phyloP scores from a whole-genome alignment of 2,113 vertebrate species.

The Entosphenus tridentatus region DNA sequence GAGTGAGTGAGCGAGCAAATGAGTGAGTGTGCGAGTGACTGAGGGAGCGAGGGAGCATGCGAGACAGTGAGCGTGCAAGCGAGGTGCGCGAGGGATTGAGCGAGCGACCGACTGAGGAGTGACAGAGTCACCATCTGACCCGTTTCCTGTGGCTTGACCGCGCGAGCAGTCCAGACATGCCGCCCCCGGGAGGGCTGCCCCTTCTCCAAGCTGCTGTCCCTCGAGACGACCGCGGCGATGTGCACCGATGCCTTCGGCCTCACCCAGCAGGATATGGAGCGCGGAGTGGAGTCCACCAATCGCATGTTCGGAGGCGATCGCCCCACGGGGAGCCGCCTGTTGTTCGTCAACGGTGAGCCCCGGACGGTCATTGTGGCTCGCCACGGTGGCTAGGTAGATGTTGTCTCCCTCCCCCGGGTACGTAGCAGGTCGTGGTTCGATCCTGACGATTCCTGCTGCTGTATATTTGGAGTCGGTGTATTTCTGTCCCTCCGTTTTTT shows the following conservation, averaged over 20 bases:
- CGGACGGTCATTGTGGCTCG: too few species aligned
- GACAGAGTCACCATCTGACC: not conserved
- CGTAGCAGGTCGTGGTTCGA: too few species aligned
- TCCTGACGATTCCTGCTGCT: too few species aligned
- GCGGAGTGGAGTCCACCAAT: not conserved
- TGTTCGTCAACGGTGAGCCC: not conserved
- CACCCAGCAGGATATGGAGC: not conserved
- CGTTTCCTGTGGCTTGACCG: not conserved
- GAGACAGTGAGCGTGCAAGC: not conserved
- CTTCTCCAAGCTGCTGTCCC: conserved; percentile 4
- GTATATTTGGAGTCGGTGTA: too few species aligned
- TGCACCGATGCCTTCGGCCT: not conserved
- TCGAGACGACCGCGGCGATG: not conserved
- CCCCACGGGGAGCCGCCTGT: not conserved
- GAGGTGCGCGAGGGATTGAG: not conserved
- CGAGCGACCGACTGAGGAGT: not conserved
- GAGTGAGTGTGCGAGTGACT: not conserved
- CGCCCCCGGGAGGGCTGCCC: not conserved
- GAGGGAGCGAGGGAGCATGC: not conserved
- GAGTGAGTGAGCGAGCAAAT: not conserved
- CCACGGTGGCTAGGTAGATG: too few species aligned
- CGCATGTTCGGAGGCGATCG: not conserved
- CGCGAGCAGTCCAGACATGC: not conserved
- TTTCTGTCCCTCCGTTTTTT: too few species aligned
- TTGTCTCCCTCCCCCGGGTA: too few species aligned